Percentiles rank a stretch among this genome's conserved stretches.
Conservation (phyloP, 2,113 vertebrate species). For the Leptobrachium leishanense region DNA sequence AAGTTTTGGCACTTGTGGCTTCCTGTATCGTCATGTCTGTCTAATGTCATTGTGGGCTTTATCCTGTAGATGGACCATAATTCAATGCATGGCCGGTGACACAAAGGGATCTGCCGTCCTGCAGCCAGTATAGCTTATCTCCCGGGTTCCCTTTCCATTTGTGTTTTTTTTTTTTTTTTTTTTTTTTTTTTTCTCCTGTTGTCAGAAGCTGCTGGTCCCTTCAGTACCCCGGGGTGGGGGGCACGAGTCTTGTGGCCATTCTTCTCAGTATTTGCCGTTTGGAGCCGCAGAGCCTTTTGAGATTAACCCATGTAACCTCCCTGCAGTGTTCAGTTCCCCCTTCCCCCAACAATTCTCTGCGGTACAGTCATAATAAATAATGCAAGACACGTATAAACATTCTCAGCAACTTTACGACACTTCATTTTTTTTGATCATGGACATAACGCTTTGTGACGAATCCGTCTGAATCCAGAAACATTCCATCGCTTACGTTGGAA, state of each 20-base stretch:
- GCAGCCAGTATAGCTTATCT: not conserved
- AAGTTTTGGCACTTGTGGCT: conserved; percentile 32
- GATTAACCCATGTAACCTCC: not conserved
- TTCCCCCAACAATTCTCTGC: conserved; percentile 36
- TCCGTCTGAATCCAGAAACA: conserved; percentile 62
- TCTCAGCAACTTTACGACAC: conserved; percentile 45
- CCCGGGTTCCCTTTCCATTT: conserved; percentile 9
- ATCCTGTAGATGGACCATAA: not conserved
- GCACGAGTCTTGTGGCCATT: not conserved
- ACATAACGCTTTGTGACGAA: conserved; percentile 29
- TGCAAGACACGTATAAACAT: conserved; percentile 18
- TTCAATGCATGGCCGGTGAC: conserved; percentile 29
- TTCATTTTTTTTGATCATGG: conserved; percentile 49
- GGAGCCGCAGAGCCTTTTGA: not conserved
- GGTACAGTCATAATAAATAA: conserved; percentile 6
- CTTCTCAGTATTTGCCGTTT: conserved; percentile 37
- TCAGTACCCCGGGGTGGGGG: not conserved
- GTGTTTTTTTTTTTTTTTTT: not conserved
- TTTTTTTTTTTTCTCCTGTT: not conserved
- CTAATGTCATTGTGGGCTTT: conserved; percentile 22
- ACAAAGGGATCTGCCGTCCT: not conserved
- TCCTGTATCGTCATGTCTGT: conserved; percentile 9
- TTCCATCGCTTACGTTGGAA: conserved; percentile 80
- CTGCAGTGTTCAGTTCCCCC: conserved; percentile 51
- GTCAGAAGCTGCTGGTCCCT: not conserved